These are phyloP conservation scores for Apodemus speciosus DNA, from an alignment of 2,113 vertebrate genomes.

Conservation along the genomic window DNA sequence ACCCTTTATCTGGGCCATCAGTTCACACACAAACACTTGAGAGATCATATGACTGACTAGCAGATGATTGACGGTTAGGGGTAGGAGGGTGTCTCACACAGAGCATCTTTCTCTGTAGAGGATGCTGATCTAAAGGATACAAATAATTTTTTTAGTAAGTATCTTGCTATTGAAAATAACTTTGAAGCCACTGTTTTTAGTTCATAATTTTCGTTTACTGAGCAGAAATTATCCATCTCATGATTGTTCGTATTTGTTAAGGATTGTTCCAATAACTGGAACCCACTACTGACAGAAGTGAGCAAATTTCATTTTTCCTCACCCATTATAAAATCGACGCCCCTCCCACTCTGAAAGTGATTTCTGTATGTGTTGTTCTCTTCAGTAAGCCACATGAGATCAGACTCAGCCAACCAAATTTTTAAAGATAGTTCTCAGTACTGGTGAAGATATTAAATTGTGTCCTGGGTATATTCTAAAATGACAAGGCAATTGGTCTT, in stretches of 20 bases:
- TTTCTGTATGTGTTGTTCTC: neutral
- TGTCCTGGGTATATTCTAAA: neutral
- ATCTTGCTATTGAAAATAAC: slow-evolving; percentile 31
- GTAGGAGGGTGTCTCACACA: slow-evolving; percentile 8
- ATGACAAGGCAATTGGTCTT: neutral
- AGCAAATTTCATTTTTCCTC: neutral
- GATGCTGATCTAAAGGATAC: slow-evolving; percentile 25
- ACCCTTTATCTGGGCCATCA: slow-evolving; percentile 1
- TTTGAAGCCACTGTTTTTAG: slow-evolving; percentile 19
- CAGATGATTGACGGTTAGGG: neutral
- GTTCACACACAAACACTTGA: neutral
- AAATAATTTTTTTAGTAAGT: neutral
- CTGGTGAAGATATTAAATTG: neutral
- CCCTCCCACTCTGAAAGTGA: neutral
- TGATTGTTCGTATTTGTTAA: neutral
- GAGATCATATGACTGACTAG: neutral
- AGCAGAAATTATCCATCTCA: neutral
- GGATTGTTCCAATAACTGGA: slow-evolving; percentile 13
- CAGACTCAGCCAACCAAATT: neutral
- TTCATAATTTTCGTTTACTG: neutral
- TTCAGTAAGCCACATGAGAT: neutral
- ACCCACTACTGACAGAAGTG: neutral
- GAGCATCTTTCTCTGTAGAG: slow-evolving; percentile 7
- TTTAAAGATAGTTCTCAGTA: neutral
- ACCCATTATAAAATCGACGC: slow-evolving; percentile 17